A percentile compares a stretch with the other conserved stretches of the same genome.
phyloP scores from a whole-genome alignment of 2,888 invertebrate genomes.

The Smittia sp. region DNA sequence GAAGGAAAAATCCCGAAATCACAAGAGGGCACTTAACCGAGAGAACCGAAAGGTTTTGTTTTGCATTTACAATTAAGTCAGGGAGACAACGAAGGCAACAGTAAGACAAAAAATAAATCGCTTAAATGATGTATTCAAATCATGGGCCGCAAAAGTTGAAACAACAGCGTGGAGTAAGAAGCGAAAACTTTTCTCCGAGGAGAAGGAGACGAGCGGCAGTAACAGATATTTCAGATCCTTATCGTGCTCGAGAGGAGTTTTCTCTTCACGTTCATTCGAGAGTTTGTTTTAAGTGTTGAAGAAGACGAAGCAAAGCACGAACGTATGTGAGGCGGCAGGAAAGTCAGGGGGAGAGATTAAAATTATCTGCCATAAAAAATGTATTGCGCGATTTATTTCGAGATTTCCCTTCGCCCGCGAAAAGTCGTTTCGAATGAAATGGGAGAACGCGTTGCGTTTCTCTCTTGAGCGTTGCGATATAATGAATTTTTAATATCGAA shows the following conservation, averaged over 20 bases:
- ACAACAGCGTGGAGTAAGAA: background rate
- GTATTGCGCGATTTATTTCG: slow-evolving; percentile 41
- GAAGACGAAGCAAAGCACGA: slow-evolving; percentile 13
- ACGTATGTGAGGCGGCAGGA: background rate
- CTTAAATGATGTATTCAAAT: slow-evolving; percentile 39
- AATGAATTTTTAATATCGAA: slow-evolving; percentile 41
- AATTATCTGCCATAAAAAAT: slow-evolving; percentile 41
- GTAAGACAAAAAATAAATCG: slow-evolving; percentile 23
- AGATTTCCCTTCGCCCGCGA: slow-evolving; percentile 21
- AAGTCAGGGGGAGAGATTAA: slow-evolving; percentile 22
- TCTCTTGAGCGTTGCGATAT: slow-evolving; percentile 9
- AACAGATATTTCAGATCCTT: slow-evolving; percentile 10
- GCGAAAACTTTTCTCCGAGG: slow-evolving; percentile 7
- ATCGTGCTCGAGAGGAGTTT: background rate
- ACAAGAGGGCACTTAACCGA: slow-evolving; percentile 37
- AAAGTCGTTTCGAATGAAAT: slow-evolving; percentile 28
- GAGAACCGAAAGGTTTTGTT: slow-evolving; percentile 35
- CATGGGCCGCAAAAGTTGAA: slow-evolving; percentile 30
- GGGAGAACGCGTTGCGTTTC: background rate
- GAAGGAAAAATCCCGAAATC: background rate
- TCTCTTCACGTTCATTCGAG: background rate
- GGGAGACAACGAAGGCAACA: background rate
- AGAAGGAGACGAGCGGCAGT: background rate
- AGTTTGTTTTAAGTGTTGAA: slow-evolving; percentile 5
- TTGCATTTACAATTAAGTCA: slow-evolving; percentile 40